Base-by-base conservation (phyloP, 1,140 invertebrate genomes). In the Magallana gigas region DNA sequence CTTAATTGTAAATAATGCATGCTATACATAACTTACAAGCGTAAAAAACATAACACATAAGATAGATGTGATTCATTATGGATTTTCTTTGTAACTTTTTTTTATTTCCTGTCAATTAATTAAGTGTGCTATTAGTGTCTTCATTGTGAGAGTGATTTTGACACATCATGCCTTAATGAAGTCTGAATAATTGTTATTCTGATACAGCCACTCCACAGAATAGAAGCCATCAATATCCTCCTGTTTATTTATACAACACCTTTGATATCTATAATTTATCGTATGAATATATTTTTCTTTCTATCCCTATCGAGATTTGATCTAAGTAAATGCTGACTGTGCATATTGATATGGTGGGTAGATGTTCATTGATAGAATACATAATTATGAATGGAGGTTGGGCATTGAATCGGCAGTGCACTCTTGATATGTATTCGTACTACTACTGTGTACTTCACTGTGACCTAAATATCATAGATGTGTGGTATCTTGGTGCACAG, bases 81-180 rank as follows among this genome's bases (percentile, higher is more conserved):
- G 60, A 64, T 29, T 76, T 76, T 76, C 68, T 76, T 18, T 76
- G 68, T 29, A 76, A 64, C 36, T n/a, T 8, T 71, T 11, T n/a
- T 18, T 71, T 76, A 36, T 29, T 76, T 76, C 23, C 68, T 76
- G 23, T 76, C 68, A 76, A 76, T 76, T 76, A 76, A 76, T 76
- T 76, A 76, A 29, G 23, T 36, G 68, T 76, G 23, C 68, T 76
- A 29, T 29, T 29, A 29, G 68, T 76, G 68, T 76, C 68, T 29
- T 29, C 23, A 11, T 36, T 76, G 68, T 8, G 36, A 48, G 68
- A 29, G 23, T 76, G 68, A 36, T 76, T 76, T 76, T n/a, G 68
- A 76, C 68, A 76, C 23, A 76, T 29, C 11, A 12, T 36, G 23
- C 18, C 16, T 64, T n/a, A 64, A 64, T 16, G 18, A n/a, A 64